Base-by-base conservation (phyloP, 2,113 vertebrate genomes). In the Oncorhynchus clarkii region DNA sequence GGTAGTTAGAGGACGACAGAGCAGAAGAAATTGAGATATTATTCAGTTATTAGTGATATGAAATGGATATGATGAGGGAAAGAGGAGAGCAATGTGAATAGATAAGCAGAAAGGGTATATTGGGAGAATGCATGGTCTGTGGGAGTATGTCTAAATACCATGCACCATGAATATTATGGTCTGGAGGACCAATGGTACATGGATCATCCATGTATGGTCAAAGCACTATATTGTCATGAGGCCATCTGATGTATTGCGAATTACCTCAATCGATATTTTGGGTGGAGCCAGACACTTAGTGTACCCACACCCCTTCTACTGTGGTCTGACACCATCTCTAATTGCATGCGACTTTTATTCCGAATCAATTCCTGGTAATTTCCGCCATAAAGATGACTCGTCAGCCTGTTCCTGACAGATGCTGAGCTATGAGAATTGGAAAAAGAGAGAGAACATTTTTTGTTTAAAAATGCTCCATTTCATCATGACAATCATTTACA, bases 351-450 rank as follows among this genome's bases (percentile, higher is more conserved):
- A 87, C 89, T 76, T 80, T 82, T 45, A 45, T 45, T 9, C 39
- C 9, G 9, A 45, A 45, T 45, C 39, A 45, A 75, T 89, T 90
- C 77, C 78, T 79, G 69, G 84, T 85, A 74, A 89, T 91, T 91
- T 91, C 87, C 78, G 76, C 80, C 72, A 79, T 72, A 85, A 87
- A 89, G 85, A 87, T 82, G 85, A 84, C 80, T 86, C 71, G 60
- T 84, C 90, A 88, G 87, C 79, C 86, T 76, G 82, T 86, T 83
- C 75, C 78, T 60, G 85, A 86, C 90, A 92, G 88, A 90, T 90
- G 89, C 85, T 79, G 70, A 78, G 80, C 82, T 65, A 74, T 51
- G 79, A 66, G 26, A 5, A 45, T 9, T 9, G 31, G 27, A 16
- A 31, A 31, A 29, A 29, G 26, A 18, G 26, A 74, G 34, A 9